phyloP scores from a whole-genome alignment of 2,888 invertebrate species.

The Tenthredo amoena region DNA sequence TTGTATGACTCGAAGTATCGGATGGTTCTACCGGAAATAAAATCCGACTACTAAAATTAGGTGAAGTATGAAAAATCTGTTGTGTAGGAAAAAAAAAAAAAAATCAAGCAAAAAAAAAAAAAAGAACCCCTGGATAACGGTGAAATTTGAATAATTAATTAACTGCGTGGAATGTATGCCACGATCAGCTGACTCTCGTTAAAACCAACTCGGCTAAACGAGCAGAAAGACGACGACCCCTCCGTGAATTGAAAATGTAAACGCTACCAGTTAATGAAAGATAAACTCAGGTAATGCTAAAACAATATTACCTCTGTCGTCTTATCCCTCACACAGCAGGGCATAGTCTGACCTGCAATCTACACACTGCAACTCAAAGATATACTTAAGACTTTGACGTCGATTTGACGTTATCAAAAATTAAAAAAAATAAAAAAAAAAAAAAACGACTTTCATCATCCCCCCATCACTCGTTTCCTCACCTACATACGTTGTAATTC shows the following conservation, averaged over 20 bases:
- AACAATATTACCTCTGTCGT: conserved; percentile 56
- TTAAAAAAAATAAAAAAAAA: neutral
- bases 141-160: conserved; percentile 1
- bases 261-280: conserved; percentile 61
- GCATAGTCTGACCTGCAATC: neutral
- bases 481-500: no score
- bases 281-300: conserved; percentile 61
- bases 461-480: neutral
- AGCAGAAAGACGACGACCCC: conserved; percentile 56
- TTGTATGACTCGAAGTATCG: no score
- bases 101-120: neutral
- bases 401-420: neutral
- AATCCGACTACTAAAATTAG: no score
- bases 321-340: neutral
- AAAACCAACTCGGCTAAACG: conserved; percentile 62
- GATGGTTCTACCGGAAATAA: no score
- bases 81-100: neutral
- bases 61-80: neutral
- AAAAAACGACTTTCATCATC: neutral
- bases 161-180: conserved; percentile 30
- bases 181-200: conserved; percentile 58
- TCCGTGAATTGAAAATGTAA: conserved; percentile 46
- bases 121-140: neutral
- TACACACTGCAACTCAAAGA: neutral
- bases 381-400: neutral